phyloP scores from a whole-genome alignment of 2,888 invertebrate genomes.

The Dasysyrphus albostriatus region DNA sequence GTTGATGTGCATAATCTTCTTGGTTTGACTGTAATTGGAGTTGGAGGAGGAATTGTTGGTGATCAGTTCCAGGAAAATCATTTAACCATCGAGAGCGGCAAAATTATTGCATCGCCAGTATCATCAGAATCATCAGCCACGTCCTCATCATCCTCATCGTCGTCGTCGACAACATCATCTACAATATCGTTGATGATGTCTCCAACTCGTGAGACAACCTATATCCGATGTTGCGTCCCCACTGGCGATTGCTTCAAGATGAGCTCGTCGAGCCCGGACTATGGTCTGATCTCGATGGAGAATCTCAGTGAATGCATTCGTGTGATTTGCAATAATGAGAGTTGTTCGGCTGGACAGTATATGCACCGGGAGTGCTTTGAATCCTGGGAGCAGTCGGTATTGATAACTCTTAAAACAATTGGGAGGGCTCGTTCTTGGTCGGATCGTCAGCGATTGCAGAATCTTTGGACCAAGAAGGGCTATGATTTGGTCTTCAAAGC shows the following conservation, averaged over 20 bases:
- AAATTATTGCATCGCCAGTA: conserved; percentile 33
- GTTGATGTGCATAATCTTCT: conserved; percentile 77
- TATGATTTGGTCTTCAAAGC: conserved; percentile 98
- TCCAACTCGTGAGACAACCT: conserved; percentile 77
- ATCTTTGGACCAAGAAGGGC: conserved; percentile 98
- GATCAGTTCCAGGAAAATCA: conserved; percentile 67
- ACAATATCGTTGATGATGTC: conserved; percentile 78
- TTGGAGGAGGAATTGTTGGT: conserved; percentile 40
- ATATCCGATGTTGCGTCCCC: conserved; percentile 91
- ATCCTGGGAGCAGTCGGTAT: conserved; percentile 95
- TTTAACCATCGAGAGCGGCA: conserved; percentile 40
- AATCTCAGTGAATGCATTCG: conserved; percentile 92
- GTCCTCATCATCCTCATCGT: conserved; percentile 27
- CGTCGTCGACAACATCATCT: conserved; percentile 53
- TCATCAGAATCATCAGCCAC: conserved; percentile 26
- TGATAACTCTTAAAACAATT: conserved; percentile 94
- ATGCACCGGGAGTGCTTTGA: conserved; percentile 99
- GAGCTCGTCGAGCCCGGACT: conserved; percentile 84
- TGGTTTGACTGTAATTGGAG: conserved; percentile 9
- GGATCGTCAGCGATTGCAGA: conserved; percentile 96
- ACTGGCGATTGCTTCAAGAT: conserved; percentile 90
- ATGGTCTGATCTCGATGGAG: conserved; percentile 86
- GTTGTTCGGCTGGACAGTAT: conserved; percentile 93
- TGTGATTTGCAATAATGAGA: conserved; percentile 97
- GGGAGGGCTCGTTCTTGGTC: conserved; percentile 97